Evolutionary conservation across 2,797 vertebrate species (phyloP).

Genomic region (Mus spretus): DNA sequence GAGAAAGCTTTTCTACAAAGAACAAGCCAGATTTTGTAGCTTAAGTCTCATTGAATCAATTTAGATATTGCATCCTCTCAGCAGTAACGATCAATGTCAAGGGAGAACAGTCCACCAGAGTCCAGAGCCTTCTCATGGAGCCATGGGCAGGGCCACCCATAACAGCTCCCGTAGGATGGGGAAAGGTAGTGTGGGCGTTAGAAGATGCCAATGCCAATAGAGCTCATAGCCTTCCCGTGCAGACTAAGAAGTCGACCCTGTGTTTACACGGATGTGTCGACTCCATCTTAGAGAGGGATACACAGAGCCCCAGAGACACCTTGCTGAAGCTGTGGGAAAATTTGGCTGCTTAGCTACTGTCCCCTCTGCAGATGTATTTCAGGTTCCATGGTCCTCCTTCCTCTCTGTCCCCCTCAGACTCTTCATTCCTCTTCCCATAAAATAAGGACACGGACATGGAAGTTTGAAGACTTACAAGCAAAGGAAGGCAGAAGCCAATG

Average conservation of each 20-base stretch:
- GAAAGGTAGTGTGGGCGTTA: rapidly evolving
- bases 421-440: neutral
- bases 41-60: neutral
- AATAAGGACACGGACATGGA: neutral
- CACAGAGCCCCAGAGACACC: neutral
- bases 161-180: neutral
- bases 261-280: neutral
- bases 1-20: neutral
- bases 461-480: neutral
- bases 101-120: neutral
- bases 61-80: neutral
- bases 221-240: no score
- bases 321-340: neutral
- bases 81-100: no score
- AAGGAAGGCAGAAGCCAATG: neutral
- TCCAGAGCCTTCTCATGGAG: neutral
- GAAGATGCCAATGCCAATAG: neutral
- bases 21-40: neutral
- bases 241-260: neutral
- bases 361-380: no score
- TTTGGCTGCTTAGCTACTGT: neutral
- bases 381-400: neutral
- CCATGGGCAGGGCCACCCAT: neutral
- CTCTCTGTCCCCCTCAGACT: neutral
- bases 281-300: neutral